Percentiles rank a stretch among this genome's conserved stretches.
Evolutionary conservation across 35 echinoderm and acorn worm genomes (phyloP).

Genomic region (Diadema setosum): DNA sequence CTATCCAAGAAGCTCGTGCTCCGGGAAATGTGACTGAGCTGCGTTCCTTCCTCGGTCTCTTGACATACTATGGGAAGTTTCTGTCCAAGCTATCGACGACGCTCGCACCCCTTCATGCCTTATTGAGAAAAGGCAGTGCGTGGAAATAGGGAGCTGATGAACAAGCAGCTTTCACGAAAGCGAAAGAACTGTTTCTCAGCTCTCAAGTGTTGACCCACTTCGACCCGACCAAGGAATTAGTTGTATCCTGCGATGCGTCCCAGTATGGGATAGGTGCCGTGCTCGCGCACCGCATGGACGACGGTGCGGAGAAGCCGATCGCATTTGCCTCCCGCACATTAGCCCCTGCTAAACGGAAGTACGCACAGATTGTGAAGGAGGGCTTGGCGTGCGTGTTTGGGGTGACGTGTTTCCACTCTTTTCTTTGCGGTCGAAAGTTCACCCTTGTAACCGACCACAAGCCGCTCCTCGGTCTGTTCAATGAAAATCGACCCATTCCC

Average conservation of each 20-base stretch:
- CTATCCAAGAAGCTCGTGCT: constrained; percentile 11
- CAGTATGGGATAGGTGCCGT: constrained; percentile 64
- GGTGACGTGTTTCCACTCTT: constrained; percentile 45
- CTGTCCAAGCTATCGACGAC: constrained; percentile 5
- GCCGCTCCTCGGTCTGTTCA: neutral
- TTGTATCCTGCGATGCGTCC: constrained; percentile 53
- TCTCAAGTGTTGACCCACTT: constrained; percentile 49
- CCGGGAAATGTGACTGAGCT: constrained; percentile 49
- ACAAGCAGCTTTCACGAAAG: constrained; percentile 22
- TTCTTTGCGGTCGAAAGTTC: constrained; percentile 37
- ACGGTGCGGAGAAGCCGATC: constrained; percentile 48
- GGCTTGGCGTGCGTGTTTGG: constrained; percentile 46
- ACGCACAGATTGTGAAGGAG: constrained; percentile 65
- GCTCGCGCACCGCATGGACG: constrained; percentile 45
- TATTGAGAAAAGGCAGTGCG: neutral
- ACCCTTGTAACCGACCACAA: constrained; percentile 63
- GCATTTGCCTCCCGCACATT: constrained; percentile 68
- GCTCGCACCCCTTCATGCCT: constrained; percentile 9
- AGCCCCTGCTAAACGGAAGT: constrained; percentile 37
- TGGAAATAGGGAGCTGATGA: constrained; percentile 27
- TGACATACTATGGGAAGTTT: constrained; percentile 59
- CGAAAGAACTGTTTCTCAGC: constrained; percentile 21
- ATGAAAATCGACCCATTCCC: neutral
- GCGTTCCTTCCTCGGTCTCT: constrained; percentile 34
- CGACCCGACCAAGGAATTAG: constrained; percentile 1